Evolutionary conservation across 2,797 vertebrate genomes (phyloP), one percentile per base, ranked within the genome.

Genomic region (Pelodytes ibericus): DNA sequence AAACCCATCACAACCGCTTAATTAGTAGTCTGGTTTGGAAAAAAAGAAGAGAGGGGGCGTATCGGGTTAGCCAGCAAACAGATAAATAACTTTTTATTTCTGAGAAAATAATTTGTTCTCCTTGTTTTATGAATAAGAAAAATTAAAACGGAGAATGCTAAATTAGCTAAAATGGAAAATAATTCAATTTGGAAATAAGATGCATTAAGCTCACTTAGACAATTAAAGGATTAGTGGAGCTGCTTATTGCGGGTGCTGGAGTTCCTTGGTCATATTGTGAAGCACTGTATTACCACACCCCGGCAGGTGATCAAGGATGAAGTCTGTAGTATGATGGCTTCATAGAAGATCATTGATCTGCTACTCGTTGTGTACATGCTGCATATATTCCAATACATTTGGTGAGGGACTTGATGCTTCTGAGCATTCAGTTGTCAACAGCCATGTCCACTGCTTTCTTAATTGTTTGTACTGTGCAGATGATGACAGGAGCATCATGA

Each of bases 401-500:
- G n/a, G 36, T 49, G 49, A 20, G n/a, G 20, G 3, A 22, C 9
- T 7, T 30, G 8, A 29, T 29, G 9, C 20, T 16, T 6, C 51
- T 56, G n/a, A 56, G 36, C 24, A 47, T 69, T 61, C 79, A 83
- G 64, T 87, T 82, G 53, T 61, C 80, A 82, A 64, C 86, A 81
- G 53, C 85, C 79, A 72, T 83, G 74, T 53, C 76, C 80, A n/a
- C 77, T 81, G 80, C 88, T 91, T 77, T 92, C 87, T 84, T 86
- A 84, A 85, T 90, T 89, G 89, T 84, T 89, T 92, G 87, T 90
- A 90, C 87, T 82, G 72, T 87, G 77, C 91, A 98, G 98, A 99
- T 91, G 97, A 98, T 83, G 98, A 99, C 87, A 95, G 91, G 87
- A 98, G 97, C 91, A 91, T 97, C 92, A 90, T 91, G 83, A 96